Evolutionary conservation across 1,140 invertebrate species (phyloP), one percentile per base, ranked within the genome.

Genomic region (Pseudobourletiella spinata): DNA sequence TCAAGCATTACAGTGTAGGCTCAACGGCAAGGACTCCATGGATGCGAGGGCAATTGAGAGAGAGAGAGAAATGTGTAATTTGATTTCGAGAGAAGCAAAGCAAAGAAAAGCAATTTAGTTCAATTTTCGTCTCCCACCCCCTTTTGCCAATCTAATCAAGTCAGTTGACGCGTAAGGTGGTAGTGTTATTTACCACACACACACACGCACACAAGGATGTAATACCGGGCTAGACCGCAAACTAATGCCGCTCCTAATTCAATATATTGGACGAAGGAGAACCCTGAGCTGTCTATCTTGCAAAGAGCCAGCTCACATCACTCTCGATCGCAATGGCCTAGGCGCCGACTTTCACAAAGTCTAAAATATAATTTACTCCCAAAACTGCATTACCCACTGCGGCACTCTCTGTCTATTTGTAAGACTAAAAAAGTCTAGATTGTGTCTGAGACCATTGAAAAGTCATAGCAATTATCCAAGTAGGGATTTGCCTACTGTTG

Each of bases 101-200:
- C 11, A 55, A 35, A 35, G 30, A 16, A 39, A 55, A 35, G 52
- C 52, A 55, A 55, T 55, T 55, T 55, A 55, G 52, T 55, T 35
- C 52, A 55, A 30, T 55, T 55, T 55, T 55, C 52, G 39, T 55
- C 52, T 52, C 50, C 28, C 52, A 39, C 52, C 52, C 32, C 52
- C 28, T 55, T 55, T 55, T 55, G 32, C 52, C 52, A 55, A 55
- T 55, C 52, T 55, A 55, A 55, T 55, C 52, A 55, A 55, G 52
- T 55, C 52, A 55, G 52, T 55, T 55, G 52, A 55, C 52, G 52
- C 52, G 32, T 29, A 55, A 55, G 52, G 52, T 55, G 52, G 14
- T 51, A 48, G 48, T 51, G 48, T 51, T 51, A 26, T 51, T 51
- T 51, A 51, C 20, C 24, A 51, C 48, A 51, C 24, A n/a, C 24